Evolutionary conservation across 1,140 invertebrate genomes (phyloP).

Genomic region (Myzus persicae): DNA sequence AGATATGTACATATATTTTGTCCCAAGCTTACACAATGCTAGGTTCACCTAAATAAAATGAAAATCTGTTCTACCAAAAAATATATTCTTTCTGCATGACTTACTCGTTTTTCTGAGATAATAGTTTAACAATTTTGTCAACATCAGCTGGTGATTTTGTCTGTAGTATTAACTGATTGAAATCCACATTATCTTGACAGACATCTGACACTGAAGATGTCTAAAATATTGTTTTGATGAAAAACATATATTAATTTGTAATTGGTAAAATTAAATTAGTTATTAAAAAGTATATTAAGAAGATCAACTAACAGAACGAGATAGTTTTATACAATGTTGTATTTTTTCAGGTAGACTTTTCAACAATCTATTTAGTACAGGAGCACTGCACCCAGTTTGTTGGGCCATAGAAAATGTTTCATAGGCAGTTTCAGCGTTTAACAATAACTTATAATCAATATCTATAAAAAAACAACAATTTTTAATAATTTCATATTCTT

Average conservation of each 20-base stretch:
- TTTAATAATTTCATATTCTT: not conserved
- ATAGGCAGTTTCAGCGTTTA: slow-evolving; percentile 36
- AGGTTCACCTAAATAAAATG: not conserved
- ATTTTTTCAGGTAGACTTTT: slow-evolving; percentile 52
- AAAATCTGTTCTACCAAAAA: not conserved
- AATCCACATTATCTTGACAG: slow-evolving; percentile 6
- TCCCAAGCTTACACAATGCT: not conserved
- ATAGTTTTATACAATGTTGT: slow-evolving; percentile 30
- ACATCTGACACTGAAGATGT: slow-evolving; percentile 20
- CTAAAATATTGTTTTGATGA: not conserved
- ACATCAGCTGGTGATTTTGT: slow-evolving; percentile 37
- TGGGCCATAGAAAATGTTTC: slow-evolving; percentile 41
- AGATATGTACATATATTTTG: not conserved
- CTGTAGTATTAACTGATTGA: not conserved
- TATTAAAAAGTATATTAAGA: not conserved
- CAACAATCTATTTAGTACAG: slow-evolving; percentile 44
- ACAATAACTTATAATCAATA: slow-evolving; percentile 48
- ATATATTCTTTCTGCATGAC: not conserved
- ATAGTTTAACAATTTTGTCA: slow-evolving; percentile 46
- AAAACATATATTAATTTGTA: not conserved
- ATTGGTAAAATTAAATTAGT: not conserved
- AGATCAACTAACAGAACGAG: slow-evolving; percentile 30
- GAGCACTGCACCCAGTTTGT: slow-evolving; percentile 45
- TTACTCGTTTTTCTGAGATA: slow-evolving; percentile 28
- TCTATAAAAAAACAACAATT: slow-evolving; percentile 7